Evolutionary conservation across 2,113 vertebrate genomes (phyloP).

Genomic region (Cyprinodon variegatus): DNA sequence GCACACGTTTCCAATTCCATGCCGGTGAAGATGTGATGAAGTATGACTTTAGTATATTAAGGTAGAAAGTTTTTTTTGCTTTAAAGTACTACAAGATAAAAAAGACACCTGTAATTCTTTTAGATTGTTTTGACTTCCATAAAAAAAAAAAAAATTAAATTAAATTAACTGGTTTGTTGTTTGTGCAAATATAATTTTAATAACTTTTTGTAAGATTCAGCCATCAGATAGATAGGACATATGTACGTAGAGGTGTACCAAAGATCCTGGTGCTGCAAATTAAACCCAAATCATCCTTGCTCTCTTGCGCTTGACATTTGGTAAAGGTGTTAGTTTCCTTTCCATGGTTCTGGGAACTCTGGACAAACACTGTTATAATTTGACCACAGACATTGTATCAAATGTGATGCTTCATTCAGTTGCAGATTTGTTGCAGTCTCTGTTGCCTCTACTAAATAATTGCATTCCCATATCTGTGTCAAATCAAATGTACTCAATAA

Average conservation of each 20-base stretch:
- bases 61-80: too few relatives aligned
- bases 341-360: background rate
- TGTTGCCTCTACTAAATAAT: too few relatives aligned
- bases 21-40: constrained; percentile 5
- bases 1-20: constrained; percentile 6
- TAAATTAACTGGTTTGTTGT: too few relatives aligned
- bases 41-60: background rate
- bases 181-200: too few relatives aligned
- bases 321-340: background rate
- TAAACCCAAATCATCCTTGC: background rate
- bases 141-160: too few relatives aligned
- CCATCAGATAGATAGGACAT: background rate
- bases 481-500: background rate
- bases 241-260: too few relatives aligned
- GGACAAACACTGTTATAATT: background rate
- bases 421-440: background rate
- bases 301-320: background rate
- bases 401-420: background rate
- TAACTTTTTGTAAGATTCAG: background rate
- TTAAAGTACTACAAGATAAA: too few relatives aligned
- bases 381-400: background rate
- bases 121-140: too few relatives aligned
- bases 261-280: background rate
- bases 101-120: too few relatives aligned
- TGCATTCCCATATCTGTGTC: too few relatives aligned